These are phyloP conservation scores for Corythornis cristatus DNA, from an alignment of 2,113 vertebrate genomes.

Conservation along the genomic window DNA sequence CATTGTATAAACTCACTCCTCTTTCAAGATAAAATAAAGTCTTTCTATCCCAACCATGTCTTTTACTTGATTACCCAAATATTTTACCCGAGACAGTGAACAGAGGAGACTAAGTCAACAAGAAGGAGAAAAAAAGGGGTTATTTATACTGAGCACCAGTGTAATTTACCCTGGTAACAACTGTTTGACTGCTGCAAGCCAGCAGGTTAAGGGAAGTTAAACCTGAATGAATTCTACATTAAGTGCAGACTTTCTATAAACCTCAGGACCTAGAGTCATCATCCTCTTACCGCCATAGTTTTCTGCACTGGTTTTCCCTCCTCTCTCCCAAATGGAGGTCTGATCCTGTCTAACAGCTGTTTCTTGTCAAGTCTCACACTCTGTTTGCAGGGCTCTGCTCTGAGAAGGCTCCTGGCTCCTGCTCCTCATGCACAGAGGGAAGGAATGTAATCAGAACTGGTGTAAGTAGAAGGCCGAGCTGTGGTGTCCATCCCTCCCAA, in stretches of 20 bases:
- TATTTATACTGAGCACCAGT: not conserved
- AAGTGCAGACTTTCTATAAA: not conserved
- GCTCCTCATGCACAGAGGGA: not conserved
- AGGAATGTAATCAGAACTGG: slow-evolving; percentile 14
- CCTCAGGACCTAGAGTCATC: not conserved
- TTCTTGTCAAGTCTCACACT: slow-evolving; percentile 55
- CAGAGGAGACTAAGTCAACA: not conserved
- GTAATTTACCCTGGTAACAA: not conserved
- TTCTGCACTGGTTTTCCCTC: not conserved
- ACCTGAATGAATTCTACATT: not conserved
- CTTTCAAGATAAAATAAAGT: slow-evolving; percentile 57
- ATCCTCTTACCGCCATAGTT: not conserved
- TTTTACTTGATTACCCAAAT: slow-evolving; percentile 49
- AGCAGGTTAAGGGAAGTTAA: not conserved
- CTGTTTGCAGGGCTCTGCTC: slow-evolving; percentile 43
- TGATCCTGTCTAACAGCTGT: slow-evolving; percentile 7
- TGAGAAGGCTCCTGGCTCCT: slow-evolving; percentile 44
- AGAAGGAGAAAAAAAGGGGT: not conserved
- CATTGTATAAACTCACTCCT: slow-evolving; percentile 50
- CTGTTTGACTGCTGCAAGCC: not conserved
- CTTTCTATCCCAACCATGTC: slow-evolving; percentile 60
- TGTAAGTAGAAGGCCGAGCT: slow-evolving; percentile 35
- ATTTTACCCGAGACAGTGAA: not conserved
- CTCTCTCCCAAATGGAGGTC: not conserved
- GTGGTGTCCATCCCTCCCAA: not conserved